Evolutionary conservation across 2,113 vertebrate species (phyloP).

Genomic region (Ailurus styani): DNA sequence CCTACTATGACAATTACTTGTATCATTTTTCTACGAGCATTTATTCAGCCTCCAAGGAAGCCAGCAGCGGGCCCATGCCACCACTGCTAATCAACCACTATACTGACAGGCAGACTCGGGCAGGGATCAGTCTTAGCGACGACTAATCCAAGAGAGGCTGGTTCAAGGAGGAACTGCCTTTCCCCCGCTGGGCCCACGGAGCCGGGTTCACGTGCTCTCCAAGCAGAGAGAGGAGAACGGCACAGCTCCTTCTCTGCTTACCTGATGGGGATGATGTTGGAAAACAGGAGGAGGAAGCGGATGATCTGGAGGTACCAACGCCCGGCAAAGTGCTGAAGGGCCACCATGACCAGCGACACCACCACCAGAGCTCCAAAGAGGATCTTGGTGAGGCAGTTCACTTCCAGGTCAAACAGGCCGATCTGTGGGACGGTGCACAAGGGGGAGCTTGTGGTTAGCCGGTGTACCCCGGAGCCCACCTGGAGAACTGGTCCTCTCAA

Average conservation of each 20-base stretch:
- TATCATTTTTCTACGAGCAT: background rate
- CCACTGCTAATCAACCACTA: background rate
- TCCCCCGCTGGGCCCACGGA: rapidly evolving
- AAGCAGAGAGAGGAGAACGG: rapidly evolving
- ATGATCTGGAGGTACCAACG: constrained; percentile 99
- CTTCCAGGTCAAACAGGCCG: constrained; percentile 96
- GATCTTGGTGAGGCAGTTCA: constrained; percentile 98
- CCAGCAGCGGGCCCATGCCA: background rate
- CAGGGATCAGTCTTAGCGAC: no score
- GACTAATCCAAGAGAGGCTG: background rate
- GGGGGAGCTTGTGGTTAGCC: rapidly evolving
- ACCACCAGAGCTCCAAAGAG: constrained; percentile 94
- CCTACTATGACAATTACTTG: background rate
- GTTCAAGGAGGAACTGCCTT: rapidly evolving
- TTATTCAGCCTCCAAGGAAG: background rate
- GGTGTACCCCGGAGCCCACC: rapidly evolving
- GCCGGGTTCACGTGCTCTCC: rapidly evolving
- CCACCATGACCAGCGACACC: constrained; percentile 97
- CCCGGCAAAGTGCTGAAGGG: constrained; percentile 95
- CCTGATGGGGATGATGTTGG: constrained; percentile 98
- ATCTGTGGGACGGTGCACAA: constrained; percentile 80
- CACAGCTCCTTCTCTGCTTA: background rate
- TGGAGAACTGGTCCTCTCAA: rapidly evolving
- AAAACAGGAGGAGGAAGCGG: constrained; percentile 95
- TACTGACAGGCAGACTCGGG: no score